Percentiles rank a stretch among this genome's conserved stretches.
Evolutionary conservation across 2,888 invertebrate species (phyloP).

Genomic region (Caenorhabditis parvicauda): DNA sequence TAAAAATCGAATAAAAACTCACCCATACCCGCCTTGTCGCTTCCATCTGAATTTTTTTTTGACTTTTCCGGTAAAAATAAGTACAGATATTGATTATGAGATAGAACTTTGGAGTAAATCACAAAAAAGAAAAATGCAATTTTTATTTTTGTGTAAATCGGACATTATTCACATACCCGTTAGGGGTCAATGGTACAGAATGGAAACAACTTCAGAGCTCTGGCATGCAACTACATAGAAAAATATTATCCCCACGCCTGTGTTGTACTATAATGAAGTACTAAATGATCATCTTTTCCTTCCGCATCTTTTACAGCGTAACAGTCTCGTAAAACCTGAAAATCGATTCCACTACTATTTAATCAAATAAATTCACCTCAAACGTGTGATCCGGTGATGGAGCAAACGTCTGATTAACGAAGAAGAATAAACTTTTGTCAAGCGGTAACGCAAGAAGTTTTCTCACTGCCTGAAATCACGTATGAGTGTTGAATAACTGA

Average conservation of each 20-base stretch:
- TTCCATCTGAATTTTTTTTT: too few species aligned
- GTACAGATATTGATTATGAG: too few species aligned
- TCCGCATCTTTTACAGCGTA: conserved; percentile 17
- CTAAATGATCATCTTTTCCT: conserved; percentile 22
- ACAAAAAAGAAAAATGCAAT: too few species aligned
- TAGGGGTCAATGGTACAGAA: too few species aligned
- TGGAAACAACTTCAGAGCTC: too few species aligned
- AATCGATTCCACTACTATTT: neutral
- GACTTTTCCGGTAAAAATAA: too few species aligned
- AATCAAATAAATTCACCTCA: conserved; percentile 10
- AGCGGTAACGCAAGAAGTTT: conserved; percentile 17
- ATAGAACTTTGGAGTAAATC: too few species aligned
- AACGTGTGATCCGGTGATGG: conserved; percentile 46
- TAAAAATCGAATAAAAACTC: too few species aligned
- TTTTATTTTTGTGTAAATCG: too few species aligned
- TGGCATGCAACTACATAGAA: too few species aligned
- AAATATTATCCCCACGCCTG: conserved; percentile 44
- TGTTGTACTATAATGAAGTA: conserved; percentile 43
- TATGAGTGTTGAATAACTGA: neutral
- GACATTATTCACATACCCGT: too few species aligned
- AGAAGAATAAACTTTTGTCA: conserved; percentile 29
- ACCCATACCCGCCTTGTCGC: too few species aligned
- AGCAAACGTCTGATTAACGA: conserved; percentile 35
- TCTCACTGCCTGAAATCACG: conserved; percentile 19
- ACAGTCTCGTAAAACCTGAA: conserved; percentile 18